Evolutionary conservation across 1,140 invertebrate species (phyloP).

Genomic region (Cydia pomonella): DNA sequence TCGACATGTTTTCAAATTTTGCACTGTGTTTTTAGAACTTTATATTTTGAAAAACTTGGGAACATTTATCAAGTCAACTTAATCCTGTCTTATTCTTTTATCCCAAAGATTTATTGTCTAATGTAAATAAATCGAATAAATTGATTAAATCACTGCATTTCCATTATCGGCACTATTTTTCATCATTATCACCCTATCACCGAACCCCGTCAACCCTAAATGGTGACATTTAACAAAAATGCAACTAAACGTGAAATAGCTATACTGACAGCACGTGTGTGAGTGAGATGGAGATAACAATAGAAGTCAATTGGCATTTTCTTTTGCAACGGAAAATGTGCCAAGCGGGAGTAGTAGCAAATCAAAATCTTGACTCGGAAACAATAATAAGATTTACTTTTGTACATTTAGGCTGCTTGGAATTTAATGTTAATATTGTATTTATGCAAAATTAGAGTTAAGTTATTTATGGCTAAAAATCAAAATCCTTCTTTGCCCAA

Average conservation of each 20-base stretch:
- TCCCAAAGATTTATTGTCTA: neutral
- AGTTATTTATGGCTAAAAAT: too few species aligned
- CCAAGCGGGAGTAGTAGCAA: neutral
- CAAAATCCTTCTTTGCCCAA: too few species aligned
- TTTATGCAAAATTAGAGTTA: neutral
- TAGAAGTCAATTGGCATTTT: slow-evolving; percentile 22
- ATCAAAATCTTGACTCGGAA: neutral
- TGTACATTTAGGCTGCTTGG: neutral
- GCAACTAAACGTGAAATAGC: neutral
- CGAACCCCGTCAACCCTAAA: neutral
- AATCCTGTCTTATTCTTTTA: neutral
- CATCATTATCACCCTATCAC: slow-evolving; percentile 27
- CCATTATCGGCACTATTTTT: slow-evolving; percentile 34
- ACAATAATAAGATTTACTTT: neutral
- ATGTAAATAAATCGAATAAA: slow-evolving; percentile 38
- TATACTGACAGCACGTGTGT: neutral
- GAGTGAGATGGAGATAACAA: slow-evolving; percentile 1
- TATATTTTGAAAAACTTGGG: too few species aligned
- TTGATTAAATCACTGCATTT: slow-evolving; percentile 39
- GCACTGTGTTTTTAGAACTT: too few species aligned
- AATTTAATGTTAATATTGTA: neutral
- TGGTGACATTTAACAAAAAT: slow-evolving; percentile 23
- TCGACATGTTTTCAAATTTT: too few species aligned
- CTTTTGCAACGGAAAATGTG: slow-evolving; percentile 6
- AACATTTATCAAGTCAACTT: neutral